Base-by-base conservation (phyloP, 2,888 invertebrate genomes). In the Melolontha melolontha region DNA sequence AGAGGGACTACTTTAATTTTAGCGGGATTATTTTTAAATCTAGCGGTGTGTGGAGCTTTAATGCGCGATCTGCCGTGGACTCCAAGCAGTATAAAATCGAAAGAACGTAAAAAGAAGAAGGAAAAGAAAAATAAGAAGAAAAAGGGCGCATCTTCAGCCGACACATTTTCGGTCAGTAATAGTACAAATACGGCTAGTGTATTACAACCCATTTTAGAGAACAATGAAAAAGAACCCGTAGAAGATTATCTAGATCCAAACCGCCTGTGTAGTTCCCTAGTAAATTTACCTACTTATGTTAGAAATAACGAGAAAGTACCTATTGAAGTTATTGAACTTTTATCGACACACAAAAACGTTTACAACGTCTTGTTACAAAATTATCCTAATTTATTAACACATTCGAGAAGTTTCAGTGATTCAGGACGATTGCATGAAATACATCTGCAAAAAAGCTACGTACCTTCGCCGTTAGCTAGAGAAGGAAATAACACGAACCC, bases 251-350 rank as follows among this genome's bases (percentile, higher is more conserved):
- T 68, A 51, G 71, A 75, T 22, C 62, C 78, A 11, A 78, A 81
- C 47, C 87, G 91, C 50, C 85, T 89, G 55, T 92, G 90, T 78
- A 91, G 90, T 76, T 95, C 95, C n/a, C 85, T 95, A 74, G 91
- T 95, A 10, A 93, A 92, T 78, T 84, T 96, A 67, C 96, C 95
- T 0, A 96, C 95, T 0, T 96, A 90, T 78, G 89, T 95, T 72
- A 89, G 89, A 52, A 90, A 91, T 71, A 91, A 91, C 0, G 93
- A 93, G 80, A 91, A 90, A 63, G 90, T 93, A 0, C 92, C 93
- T 0, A 80, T 91, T 5, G 93, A 93, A 83, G 92, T 92, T 22
- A 85, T 92, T 72, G 92, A 92, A 79, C 79, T 92, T 73, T 85
- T 92, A 79, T 90, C 91, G 57, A 88, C 88, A 49, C 87, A 87